Base-by-base conservation (phyloP, 2,113 vertebrate genomes). In the Electrona antarctica region DNA sequence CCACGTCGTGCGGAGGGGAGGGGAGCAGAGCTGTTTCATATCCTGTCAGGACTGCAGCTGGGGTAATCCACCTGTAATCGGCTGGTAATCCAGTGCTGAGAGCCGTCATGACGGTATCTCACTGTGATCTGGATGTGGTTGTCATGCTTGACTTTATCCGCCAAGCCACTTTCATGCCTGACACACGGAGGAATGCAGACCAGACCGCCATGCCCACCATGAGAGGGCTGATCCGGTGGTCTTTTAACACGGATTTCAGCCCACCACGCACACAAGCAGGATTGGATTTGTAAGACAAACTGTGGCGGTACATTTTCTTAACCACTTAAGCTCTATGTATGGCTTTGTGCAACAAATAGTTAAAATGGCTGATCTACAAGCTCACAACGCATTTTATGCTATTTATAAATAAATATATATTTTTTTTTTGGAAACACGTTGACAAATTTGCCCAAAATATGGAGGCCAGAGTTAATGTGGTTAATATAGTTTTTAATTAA, bases 31-130 rank as follows among this genome's bases (percentile, higher is more conserved):
- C 29, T 41, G 8, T 85, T 73, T 85, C 69, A 77, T 69, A 74
- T 77, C 54, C 65, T 60, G 68, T 69, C 56, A 52, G 33, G 33
- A 67, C 28, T 45, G n/a, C 67, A 48, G 63, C 60, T 69, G 61
- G 57, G 74, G 78, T 76, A 70, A 66, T 76, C 69, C 67, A 72
- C 60, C 69, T 70, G 64, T 87, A 73, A 76, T 85, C 71, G 72
- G 2, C 41, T 51, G 28, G 2, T 66, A 70, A 70, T 74, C 49
- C 56, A 49, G 10, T n/a, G 59, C 47, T 69, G 72, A 64, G 69
- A 82, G 64, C 60, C 51, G 60, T 72, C 57, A 65, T 5, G 56
- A 61, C 60, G 51, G 11, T 50, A 45, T 78, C 67, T 71, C 64
- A 59, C 61, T 68, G 15, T 29, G 67, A 74, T 76, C 62, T 69